phyloP scores from a whole-genome alignment of 2,113 vertebrate species.

The Heloderma charlesbogerti region DNA sequence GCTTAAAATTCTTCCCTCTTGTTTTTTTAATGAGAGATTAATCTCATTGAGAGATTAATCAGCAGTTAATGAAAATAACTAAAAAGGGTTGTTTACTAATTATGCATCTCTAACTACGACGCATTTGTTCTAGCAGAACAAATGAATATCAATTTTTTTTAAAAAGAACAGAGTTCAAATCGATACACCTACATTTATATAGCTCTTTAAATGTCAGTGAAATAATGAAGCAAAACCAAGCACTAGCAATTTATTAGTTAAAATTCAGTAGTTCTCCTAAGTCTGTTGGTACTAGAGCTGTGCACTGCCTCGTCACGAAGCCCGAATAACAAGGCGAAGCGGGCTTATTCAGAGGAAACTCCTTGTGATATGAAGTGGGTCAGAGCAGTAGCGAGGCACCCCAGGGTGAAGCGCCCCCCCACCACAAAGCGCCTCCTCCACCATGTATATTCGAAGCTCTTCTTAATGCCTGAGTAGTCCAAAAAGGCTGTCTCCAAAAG shows the following conservation, averaged over 20 bases:
- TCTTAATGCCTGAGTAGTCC: no score
- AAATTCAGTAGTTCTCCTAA: slow-evolving; percentile 37
- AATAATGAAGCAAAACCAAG: slow-evolving; percentile 45
- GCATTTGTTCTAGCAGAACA: slow-evolving; percentile 12
- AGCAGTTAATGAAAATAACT: slow-evolving; percentile 30
- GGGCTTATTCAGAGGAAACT: no score
- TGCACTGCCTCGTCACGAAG: no score
- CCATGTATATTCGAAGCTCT: no score
- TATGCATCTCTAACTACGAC: neutral
- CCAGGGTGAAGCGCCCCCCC: no score
- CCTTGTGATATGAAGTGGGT: no score
- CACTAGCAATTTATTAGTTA: slow-evolving; percentile 46
- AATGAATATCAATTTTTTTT: slow-evolving; percentile 26
- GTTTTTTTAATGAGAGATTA: neutral
- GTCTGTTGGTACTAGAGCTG: slow-evolving; percentile 45
- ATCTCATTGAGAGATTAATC: neutral
- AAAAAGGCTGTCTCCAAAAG: no score
- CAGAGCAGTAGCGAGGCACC: no score
- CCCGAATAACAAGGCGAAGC: no score
- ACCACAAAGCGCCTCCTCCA: no score
- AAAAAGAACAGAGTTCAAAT: neutral
- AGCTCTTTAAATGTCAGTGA: slow-evolving; percentile 57
- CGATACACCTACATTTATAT: neutral
- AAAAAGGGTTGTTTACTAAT: slow-evolving; percentile 20
- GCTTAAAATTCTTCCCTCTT: neutral